Evolutionary conservation across 2,888 invertebrate species (phyloP), one percentile per base, ranked within the genome.

Genomic region (Drosophila flavopinicola): DNA sequence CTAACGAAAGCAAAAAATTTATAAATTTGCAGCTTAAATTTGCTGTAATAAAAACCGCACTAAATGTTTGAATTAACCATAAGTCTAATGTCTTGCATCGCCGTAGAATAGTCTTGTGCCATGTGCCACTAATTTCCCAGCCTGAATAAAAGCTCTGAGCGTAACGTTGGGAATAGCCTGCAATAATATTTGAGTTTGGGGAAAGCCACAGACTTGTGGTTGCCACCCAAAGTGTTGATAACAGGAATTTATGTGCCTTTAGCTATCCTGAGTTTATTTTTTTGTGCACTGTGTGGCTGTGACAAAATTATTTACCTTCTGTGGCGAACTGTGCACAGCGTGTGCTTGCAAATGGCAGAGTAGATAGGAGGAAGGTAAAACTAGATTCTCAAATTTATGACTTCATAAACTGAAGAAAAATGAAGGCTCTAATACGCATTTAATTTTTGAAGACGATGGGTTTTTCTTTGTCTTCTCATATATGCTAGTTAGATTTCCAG

Each of bases 181-280:
- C 24, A 10, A 13, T 13, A n/a, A n/a, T 17, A 11, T 17, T 37
- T 17, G n/a, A 10, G 37, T 3, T 15, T 3, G 37, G 37, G 10
- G 15, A 37, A 17, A 44, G 9, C 17, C 42, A 17, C 42, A 27
- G 27, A 42, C 7, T 9, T n/a, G 27, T 15, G 27, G 27, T 17
- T 6, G 42, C 27, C 42, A 6, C 29, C 29, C n/a, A 1, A 27
- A 29, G 29, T 44, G 44, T 44, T 44, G 44, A 29, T 29, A 29
- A 9, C 44, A 5, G 17, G 6, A 44, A 44, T 44, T 44, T 44
- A 44, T 29, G 29, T 9, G 29, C 17, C 44, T 29, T 29, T 7
- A 27, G 29, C 44, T 11, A 29, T n/a, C 4, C 44, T 20, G 2
- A 17, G 11, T 27, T 6, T 29, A 15, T 15, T 9, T 11, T 11